Evolutionary conservation across 1,140 invertebrate genomes (phyloP).

Genomic region (Drosophila nigrodunni): DNA sequence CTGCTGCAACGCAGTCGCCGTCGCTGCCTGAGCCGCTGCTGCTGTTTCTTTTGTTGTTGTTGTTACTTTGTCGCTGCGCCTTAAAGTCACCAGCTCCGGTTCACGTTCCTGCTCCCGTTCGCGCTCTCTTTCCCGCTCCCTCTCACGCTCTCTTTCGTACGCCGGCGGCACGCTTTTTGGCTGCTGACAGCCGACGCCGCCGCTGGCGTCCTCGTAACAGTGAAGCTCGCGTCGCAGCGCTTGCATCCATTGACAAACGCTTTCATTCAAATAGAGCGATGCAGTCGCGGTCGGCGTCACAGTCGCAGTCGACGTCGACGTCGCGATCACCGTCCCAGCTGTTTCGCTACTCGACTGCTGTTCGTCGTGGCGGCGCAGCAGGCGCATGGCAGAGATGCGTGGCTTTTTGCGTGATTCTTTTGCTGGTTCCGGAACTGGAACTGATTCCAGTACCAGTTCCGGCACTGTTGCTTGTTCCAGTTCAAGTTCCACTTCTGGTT

Average conservation of each 20-base stretch:
- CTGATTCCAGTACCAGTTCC: neutral
- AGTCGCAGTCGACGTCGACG: neutral
- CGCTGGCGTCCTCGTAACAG: slow-evolving; percentile 54
- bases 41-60: neutral
- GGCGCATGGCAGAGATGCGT: slow-evolving; percentile 61
- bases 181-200: slow-evolving; percentile 59
- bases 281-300: neutral
- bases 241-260: slow-evolving; percentile 78
- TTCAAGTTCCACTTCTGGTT: neutral
- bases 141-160: slow-evolving; percentile 50
- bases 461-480: neutral
- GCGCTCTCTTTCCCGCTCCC: slow-evolving; percentile 15
- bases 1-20: slow-evolving; percentile 21
- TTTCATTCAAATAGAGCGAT: slow-evolving; percentile 68
- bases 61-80: slow-evolving; percentile 22
- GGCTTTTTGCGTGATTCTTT: slow-evolving; percentile 35
- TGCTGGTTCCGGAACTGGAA: neutral
- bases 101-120: slow-evolving; percentile 20
- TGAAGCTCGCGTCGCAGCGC: slow-evolving; percentile 67
- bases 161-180: slow-evolving; percentile 73
- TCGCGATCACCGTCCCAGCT: too few relatives aligned
- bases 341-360: slow-evolving; percentile 15
- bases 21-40: neutral
- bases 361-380: slow-evolving; percentile 25
- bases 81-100: slow-evolving; percentile 35